phyloP scores from a whole-genome alignment of 2,113 vertebrate genomes.

The Nothocercus julius region DNA sequence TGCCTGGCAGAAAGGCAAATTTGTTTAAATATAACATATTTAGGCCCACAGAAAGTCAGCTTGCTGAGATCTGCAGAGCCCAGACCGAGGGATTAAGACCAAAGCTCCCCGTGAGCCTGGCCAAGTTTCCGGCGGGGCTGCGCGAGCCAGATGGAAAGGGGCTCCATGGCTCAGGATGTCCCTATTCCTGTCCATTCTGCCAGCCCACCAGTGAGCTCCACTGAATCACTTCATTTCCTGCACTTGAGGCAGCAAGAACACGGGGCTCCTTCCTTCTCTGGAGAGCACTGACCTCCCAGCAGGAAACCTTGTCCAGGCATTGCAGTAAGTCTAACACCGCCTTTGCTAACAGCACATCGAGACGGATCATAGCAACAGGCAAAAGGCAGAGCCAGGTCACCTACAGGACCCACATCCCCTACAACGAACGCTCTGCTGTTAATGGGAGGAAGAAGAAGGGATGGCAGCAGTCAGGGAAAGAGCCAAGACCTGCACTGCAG shows the following conservation, averaged over 20 bases:
- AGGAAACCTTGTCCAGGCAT: background rate
- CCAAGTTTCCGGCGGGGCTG: slow-evolving; percentile 16
- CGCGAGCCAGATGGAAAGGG: background rate
- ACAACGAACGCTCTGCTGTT: background rate
- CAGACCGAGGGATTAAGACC: slow-evolving; percentile 27
- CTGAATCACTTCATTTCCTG: slow-evolving; percentile 49
- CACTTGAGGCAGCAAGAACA: background rate
- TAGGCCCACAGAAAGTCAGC: background rate
- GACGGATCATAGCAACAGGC: background rate
- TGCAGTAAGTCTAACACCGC: background rate
- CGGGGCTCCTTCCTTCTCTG: background rate
- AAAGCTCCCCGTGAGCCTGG: slow-evolving; percentile 27
- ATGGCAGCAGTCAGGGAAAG: background rate
- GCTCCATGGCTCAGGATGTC: background rate
- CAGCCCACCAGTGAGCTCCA: background rate
- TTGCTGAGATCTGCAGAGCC: background rate
- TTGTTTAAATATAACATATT: background rate
- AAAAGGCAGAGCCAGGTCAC: background rate
- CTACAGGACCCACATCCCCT: background rate
- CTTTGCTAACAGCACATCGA: background rate
- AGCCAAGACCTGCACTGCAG: background rate
- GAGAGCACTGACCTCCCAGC: background rate
- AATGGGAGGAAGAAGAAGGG: background rate
- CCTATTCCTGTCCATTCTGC: background rate
- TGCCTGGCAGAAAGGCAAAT: background rate